Conservation (phyloP, 1,140 invertebrate species). For the Listronotus oregonensis region DNA sequence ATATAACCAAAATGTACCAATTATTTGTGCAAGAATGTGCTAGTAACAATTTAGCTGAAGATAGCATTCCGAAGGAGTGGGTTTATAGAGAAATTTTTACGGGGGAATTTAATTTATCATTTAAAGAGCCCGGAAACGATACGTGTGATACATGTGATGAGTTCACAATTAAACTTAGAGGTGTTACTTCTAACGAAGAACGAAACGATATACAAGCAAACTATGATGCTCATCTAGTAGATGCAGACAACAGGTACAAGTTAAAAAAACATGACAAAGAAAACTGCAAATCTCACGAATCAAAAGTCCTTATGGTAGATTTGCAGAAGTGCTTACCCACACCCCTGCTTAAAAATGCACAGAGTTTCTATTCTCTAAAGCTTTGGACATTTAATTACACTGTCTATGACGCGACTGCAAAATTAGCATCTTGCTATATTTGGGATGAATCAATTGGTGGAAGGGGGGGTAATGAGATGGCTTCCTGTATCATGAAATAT, state of each 20-base stretch:
- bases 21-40: too few species aligned
- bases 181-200: neutral
- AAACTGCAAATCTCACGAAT: conserved; percentile 21
- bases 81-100: too few species aligned
- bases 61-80: too few species aligned
- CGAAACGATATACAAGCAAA: neutral
- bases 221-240: neutral
- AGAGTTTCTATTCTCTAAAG: too few species aligned
- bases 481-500: conserved; percentile 16
- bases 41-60: too few species aligned
- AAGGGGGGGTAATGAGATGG: conserved; percentile 26
- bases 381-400: too few species aligned
- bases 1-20: too few species aligned
- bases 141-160: neutral
- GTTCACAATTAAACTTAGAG: neutral
- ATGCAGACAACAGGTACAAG: conserved; percentile 3
- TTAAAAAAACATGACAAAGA: neutral
- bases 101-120: neutral
- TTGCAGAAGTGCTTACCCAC: too few species aligned
- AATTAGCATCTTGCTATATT: conserved; percentile 13
- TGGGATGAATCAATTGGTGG: conserved; percentile 30
- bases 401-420: too few species aligned
- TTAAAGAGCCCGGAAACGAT: neutral
- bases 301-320: too few species aligned
- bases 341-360: too few species aligned